Evolutionary conservation across 2,888 invertebrate genomes (phyloP), one percentile per base, ranked within the genome.

Genomic region (Arrhopalites spinosus): DNA sequence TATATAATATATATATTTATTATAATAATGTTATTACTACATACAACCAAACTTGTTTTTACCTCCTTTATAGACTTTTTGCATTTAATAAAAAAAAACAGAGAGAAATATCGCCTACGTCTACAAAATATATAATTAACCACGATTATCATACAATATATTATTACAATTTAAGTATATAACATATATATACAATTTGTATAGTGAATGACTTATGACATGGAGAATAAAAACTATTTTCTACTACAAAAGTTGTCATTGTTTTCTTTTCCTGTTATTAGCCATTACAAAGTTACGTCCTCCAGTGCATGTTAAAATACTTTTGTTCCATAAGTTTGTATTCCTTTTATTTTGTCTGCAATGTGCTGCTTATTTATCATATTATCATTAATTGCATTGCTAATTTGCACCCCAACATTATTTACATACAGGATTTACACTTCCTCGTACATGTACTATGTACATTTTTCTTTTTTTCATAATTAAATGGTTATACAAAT

Each of bases 61-160:
- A 70, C 70, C 70, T 50, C 30, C 30, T 70, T 70, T 70, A 56
- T 70, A 70, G 70, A 70, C 70, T 70, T 29, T 36, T 53, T 70
- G 70, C 70, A 70, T 70, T 70, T 70, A 23, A 45, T 45, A 36
- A 67, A 20, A 64, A 64, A 64, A 63, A 27, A 63, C 11, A 63
- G 29, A 25, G 45, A 23, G 13, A 27, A 56, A 70, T 56, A 56
- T 56, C 43, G 36, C 29, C 20, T 64, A 64, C 36, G 29, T 36
- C n/a, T 64, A 36, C 29, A 43, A 15, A 64, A 64, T 23, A 36
- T 64, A 43, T n/a, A 64, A 64, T n/a, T 25, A 15, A 64, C 3
- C 17, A 61, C 29, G 27, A 20, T n/a, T 50, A 50, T 20, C 15
- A 20, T 50, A 27, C 27, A 13, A 25, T 25, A 56, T n/a, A 8